Evolutionary conservation across 2,113 vertebrate species (phyloP).

Genomic region (Todiramphus chloris): DNA sequence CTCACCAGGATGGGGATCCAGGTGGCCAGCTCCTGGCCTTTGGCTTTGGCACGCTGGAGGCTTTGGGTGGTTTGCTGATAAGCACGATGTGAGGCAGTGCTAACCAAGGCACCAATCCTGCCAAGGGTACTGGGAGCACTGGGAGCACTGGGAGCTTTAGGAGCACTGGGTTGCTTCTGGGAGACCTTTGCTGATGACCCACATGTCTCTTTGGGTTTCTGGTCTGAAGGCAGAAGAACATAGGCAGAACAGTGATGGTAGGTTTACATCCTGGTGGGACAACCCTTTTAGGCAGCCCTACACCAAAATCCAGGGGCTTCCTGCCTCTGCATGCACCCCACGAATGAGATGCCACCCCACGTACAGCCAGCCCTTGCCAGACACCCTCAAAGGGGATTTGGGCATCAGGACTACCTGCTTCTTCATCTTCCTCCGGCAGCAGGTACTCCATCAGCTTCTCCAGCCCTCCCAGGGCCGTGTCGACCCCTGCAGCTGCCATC

Average conservation of each 20-base stretch:
- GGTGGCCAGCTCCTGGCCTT: slow-evolving; percentile 70
- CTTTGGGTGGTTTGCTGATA: slow-evolving; percentile 67
- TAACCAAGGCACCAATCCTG: slow-evolving; percentile 65
- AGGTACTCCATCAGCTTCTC: slow-evolving; percentile 77
- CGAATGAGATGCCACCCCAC: neutral
- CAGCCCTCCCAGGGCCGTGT: slow-evolving; percentile 66
- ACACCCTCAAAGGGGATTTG: neutral
- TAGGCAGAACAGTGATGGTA: neutral
- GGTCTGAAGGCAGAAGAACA: neutral
- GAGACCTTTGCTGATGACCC: neutral
- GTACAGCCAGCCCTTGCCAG: neutral
- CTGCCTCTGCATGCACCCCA: neutral
- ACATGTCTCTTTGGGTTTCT: neutral
- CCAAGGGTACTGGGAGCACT: slow-evolving; percentile 22
- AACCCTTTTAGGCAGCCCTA: neutral
- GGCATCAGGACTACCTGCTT: slow-evolving; percentile 67
- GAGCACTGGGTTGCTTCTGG: neutral
- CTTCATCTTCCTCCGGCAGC: slow-evolving; percentile 64
- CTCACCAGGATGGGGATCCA: slow-evolving; percentile 77
- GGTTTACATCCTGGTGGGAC: neutral
- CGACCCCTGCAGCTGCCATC: slow-evolving; percentile 70
- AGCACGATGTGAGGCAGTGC: slow-evolving; percentile 48
- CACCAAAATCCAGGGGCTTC: neutral
- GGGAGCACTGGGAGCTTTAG: neutral
- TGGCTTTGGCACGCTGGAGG: slow-evolving; percentile 63